Percentiles rank a stretch among this genome's conserved stretches.
phyloP scores from a whole-genome alignment of 1,140 invertebrate genomes.

The Zaprionus lachaisei region DNA sequence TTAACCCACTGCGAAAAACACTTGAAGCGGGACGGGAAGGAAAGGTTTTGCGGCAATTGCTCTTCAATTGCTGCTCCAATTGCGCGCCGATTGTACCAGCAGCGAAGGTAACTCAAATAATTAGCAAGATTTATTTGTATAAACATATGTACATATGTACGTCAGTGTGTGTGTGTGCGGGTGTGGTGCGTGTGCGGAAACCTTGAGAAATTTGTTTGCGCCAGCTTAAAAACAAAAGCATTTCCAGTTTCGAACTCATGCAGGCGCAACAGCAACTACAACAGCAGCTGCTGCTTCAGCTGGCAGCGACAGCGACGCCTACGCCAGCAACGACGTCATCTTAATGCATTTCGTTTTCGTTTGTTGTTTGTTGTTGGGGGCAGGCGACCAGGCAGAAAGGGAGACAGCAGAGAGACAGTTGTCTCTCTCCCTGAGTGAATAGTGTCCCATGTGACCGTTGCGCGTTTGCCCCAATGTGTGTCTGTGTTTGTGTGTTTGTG shows the following conservation, averaged over 20 bases:
- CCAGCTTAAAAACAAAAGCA: conserved; percentile 52
- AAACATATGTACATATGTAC: conserved; percentile 16
- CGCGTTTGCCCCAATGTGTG: conserved; percentile 12
- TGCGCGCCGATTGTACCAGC: conserved; percentile 41
- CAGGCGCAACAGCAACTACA: conserved; percentile 49
- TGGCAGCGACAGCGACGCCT: conserved; percentile 27
- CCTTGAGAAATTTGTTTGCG: conserved; percentile 61
- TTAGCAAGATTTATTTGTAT: conserved; percentile 45
- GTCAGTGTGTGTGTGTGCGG: conserved; percentile 20
- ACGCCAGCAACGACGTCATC: conserved; percentile 60
- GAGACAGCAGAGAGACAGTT: neutral
- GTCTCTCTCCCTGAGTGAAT: conserved; percentile 39
- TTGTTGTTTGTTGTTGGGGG: conserved; percentile 27
- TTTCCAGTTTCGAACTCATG: conserved; percentile 56
- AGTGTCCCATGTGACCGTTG: conserved; percentile 54
- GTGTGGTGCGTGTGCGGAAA: conserved; percentile 45
- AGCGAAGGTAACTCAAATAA: conserved; percentile 67
- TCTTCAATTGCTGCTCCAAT: conserved; percentile 39
- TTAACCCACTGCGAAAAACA: conserved; percentile 42
- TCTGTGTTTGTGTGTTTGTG: conserved; percentile 14
- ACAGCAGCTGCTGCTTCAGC: conserved; percentile 2
- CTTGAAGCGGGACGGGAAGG: conserved; percentile 23
- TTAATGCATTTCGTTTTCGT: conserved; percentile 63
- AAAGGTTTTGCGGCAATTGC: conserved; percentile 19
- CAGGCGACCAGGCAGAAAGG: neutral